Evolutionary conservation across 2,113 vertebrate species (phyloP).

Genomic region (Vulpes lagopus): DNA sequence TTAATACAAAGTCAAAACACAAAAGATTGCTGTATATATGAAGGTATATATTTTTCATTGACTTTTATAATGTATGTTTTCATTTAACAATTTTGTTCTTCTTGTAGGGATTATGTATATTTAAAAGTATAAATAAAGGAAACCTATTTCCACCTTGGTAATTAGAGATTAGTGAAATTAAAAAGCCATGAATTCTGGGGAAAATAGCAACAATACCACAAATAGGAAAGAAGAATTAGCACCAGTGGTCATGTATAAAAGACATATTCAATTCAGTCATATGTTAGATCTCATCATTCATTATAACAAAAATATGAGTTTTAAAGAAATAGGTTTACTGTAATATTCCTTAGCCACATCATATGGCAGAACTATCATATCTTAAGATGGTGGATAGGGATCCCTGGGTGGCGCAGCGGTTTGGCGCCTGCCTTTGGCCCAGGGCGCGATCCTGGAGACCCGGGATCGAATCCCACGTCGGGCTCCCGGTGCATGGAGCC

Average conservation of each 20-base stretch:
- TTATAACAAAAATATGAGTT: neutral
- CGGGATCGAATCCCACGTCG: too few species aligned
- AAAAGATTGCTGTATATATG: neutral
- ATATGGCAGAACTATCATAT: neutral
- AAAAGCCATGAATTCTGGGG: neutral
- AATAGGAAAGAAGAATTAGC: neutral
- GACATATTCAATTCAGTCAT: neutral
- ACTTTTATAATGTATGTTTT: neutral
- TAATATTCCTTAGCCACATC: neutral
- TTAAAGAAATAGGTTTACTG: neutral
- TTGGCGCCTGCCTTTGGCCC: too few species aligned
- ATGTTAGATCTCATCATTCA: neutral
- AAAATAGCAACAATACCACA: neutral
- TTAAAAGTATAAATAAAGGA: neutral
- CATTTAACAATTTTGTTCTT: neutral
- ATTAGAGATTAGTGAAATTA: constrained; percentile 28
- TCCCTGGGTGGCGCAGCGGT: too few species aligned
- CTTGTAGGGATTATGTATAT: neutral
- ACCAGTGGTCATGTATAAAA: neutral
- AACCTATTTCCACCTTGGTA: neutral
- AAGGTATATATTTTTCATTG: neutral
- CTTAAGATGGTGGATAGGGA: neutral
- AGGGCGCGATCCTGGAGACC: too few species aligned
- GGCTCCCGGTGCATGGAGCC: too few species aligned
- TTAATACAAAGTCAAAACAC: neutral